Conservation (phyloP, 2,888 invertebrate species). For the Schizaphis graminum region DNA sequence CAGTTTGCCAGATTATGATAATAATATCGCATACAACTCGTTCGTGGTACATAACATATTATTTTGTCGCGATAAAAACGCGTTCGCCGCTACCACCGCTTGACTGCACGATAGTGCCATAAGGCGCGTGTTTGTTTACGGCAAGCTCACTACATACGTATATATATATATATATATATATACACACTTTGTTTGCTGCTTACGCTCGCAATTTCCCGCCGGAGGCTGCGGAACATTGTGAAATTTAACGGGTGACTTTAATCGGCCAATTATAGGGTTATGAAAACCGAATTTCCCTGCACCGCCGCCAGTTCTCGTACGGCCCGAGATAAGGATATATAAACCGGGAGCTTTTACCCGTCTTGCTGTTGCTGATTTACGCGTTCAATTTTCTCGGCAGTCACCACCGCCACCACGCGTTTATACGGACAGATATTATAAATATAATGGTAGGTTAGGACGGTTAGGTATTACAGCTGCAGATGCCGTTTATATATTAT, state of each 20-base stretch:
- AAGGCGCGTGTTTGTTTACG: slow-evolving; percentile 19
- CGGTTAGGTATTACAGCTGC: neutral
- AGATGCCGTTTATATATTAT: neutral
- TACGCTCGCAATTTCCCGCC: slow-evolving; percentile 40
- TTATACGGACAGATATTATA: neutral
- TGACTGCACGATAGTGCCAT: neutral
- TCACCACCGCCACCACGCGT: neutral
- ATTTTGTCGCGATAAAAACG: slow-evolving; percentile 25
- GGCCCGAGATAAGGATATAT: slow-evolving; percentile 44
- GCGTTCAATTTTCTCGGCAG: slow-evolving; percentile 54
- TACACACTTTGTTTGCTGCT: neutral
- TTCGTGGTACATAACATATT: neutral
- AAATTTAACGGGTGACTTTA: slow-evolving; percentile 60
- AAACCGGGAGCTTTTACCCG: slow-evolving; percentile 47
- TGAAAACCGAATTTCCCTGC: slow-evolving; percentile 54
- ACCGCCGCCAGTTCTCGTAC: neutral
- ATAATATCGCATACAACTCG: neutral
- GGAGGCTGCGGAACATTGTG: neutral
- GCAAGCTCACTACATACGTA: neutral
- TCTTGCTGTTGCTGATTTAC: slow-evolving; percentile 33
- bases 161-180: neutral
- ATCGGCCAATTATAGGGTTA: slow-evolving; percentile 60
- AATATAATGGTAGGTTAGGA: neutral
- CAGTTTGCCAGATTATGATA: slow-evolving; percentile 19
- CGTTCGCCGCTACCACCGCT: neutral